Base-by-base conservation (phyloP, 1,140 invertebrate species). In the Calliopsis andreniformis region DNA sequence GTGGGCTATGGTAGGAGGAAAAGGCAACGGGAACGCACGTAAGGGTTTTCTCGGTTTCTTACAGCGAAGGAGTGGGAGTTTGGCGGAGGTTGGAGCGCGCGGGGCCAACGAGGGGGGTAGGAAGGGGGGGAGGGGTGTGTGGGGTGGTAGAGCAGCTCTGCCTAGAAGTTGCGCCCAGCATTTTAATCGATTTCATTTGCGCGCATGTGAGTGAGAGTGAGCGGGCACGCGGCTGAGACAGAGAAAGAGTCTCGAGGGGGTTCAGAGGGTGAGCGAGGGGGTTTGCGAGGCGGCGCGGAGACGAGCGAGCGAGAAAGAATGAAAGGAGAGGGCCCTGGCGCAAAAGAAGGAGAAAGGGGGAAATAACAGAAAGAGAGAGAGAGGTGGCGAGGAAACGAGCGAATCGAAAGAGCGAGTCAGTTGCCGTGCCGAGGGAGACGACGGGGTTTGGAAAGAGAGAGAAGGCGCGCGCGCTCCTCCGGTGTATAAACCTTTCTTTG, bases 181-280 rank as follows among this genome's bases (percentile, higher is more conserved):
- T 92, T 92, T 92, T 92, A 91, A 92, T 92, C 90, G 91, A 92
- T 92, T 92, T 92, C 90, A 92, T 92, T 92, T 92, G 89, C 90
- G 90, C 90, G 90, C 90, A 89, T 89, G 90, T 89, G 89, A 88
- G 89, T 78, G 89, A 67, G 43, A 67, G 47, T 43, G 82, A 66
- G 55, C 59, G 70, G 58, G 51, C n/a, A 45, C 23, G 18, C 61
- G 63, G 47, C 55, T 87, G 86, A 84, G 88, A 91, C 87, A 81
- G 84, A 87, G 84, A 76, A 58, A 67, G 76, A 64, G 61, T 43
- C 62, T 4, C 42, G 16, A 12, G 5, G 58, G 14, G n/a, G 47
- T 61, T 62, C 42, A 23, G 43, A 35, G 53, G 55, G 45, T 30
- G 51, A 30, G 51, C 68, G 78, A n/a, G n/a, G n/a, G 35, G 58